phyloP scores from a whole-genome alignment of 2,888 invertebrate genomes.

The Leucophora obtusa region DNA sequence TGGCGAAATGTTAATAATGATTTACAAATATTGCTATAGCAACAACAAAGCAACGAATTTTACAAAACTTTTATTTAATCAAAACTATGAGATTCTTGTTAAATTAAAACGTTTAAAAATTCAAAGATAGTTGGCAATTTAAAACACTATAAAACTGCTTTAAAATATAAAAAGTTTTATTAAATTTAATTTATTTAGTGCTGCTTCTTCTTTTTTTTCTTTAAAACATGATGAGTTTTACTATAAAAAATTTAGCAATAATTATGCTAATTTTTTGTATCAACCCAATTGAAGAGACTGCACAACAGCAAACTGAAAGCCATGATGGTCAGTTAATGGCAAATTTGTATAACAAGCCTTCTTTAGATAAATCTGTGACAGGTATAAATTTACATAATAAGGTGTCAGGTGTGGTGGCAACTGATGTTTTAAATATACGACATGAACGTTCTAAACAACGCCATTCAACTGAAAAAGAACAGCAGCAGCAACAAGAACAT shows the following conservation, averaged over 20 bases:
- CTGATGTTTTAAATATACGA: slow-evolving; percentile 36
- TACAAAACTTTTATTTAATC: slow-evolving; percentile 40
- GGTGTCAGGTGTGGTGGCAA: background rate
- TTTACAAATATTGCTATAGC: slow-evolving; percentile 11
- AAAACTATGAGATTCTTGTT: slow-evolving; percentile 25
- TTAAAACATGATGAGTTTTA: slow-evolving; percentile 42
- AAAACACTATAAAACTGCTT: background rate
- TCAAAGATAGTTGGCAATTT: slow-evolving; percentile 33
- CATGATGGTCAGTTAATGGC: background rate
- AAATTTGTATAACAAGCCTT: background rate
- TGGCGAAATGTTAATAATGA: slow-evolving; percentile 51
- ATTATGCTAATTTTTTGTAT: slow-evolving; percentile 51
- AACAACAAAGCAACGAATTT: slow-evolving; percentile 39
- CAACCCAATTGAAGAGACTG: background rate
- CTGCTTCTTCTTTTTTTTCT: background rate
- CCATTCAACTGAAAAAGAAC: slow-evolving; percentile 22
- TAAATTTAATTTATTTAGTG: background rate
- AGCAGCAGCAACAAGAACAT: background rate
- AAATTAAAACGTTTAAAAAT: slow-evolving; percentile 54
- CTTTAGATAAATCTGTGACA: background rate
- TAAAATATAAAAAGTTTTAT: no score
- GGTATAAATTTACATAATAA: background rate
- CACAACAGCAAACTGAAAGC: background rate
- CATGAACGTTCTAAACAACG: slow-evolving; percentile 56
- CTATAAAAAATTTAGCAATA: slow-evolving; percentile 44